Evolutionary conservation across 2,888 invertebrate species (phyloP).

Genomic region (Sussaba pulchella): DNA sequence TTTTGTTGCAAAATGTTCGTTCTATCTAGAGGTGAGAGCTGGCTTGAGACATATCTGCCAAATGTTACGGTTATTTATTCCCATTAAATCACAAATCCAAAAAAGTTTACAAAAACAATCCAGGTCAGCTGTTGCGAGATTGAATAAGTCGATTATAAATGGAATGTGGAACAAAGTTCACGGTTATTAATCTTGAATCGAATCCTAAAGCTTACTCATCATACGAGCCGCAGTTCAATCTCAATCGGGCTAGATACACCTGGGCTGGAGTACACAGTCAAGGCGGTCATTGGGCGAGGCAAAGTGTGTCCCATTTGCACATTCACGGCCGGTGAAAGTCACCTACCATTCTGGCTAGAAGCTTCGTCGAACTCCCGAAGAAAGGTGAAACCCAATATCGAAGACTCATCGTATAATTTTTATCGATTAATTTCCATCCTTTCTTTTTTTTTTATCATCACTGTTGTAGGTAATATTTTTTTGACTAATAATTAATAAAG

Average conservation of each 20-base stretch:
- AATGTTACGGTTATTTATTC: no score
- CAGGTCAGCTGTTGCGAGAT: slow-evolving; percentile 30
- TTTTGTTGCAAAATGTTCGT: no score
- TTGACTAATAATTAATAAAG: not conserved
- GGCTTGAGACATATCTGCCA: no score
- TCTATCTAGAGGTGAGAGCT: no score
- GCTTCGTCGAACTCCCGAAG: not conserved
- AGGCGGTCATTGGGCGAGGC: not conserved
- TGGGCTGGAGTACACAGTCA: not conserved
- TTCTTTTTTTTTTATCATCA: not conserved
- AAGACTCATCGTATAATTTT: not conserved
- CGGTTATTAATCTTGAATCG: slow-evolving; percentile 49
- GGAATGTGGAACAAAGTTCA: slow-evolving; percentile 56
- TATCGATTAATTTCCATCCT: not conserved
- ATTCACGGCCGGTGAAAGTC: slow-evolving; percentile 53
- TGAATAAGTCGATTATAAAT: slow-evolving; percentile 25
- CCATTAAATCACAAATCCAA: no score
- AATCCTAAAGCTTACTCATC: slow-evolving; percentile 28
- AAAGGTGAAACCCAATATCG: not conserved
- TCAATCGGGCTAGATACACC: slow-evolving; percentile 17
- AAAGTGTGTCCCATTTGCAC: slow-evolving; percentile 25
- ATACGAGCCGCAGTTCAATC: slow-evolving; percentile 19
- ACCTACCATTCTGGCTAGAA: not conserved
- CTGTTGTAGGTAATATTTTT: not conserved
- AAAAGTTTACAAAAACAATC: slow-evolving; percentile 2